Base-by-base conservation (phyloP, 2,797 vertebrate genomes). In the Enteromius treurensis region DNA sequence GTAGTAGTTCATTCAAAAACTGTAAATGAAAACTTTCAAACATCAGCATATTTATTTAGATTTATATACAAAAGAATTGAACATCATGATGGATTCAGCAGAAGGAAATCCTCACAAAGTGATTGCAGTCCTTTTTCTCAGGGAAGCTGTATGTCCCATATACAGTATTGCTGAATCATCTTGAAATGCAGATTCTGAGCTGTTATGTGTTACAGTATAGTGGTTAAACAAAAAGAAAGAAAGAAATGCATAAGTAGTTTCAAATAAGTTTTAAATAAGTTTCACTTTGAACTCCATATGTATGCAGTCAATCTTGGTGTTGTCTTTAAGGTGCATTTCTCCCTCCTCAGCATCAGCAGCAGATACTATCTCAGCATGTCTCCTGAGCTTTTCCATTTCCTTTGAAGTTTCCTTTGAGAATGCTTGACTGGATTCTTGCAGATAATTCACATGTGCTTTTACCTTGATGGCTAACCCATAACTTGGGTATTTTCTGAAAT, bases 341-440 rank as follows among this genome's bases (percentile, higher is more conserved):
- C 8, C 7, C 49, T 76, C 37, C 19, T 81, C 49, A 81, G 84
- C 68, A 51, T 82, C 76, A 77, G 80, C 81, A 62, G 29, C 74
- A 47, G 55, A 77, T 29, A 58, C 76, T 74, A 45, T 80, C 67
- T 76, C 60, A 51, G 71, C 15, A 23, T 77, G 70, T 76, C 86
- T 86, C 87, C 62, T 29, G 84, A 88, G 88, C 83, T 65, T 83
- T 45, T n/a, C 81, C 77, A 83, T 82, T 84, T 81, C 81, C 83
- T 90, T 91, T 89, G 86, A 88, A 84, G 85, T 82, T 86, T 82
- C 37, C 11, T 29, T 80, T 40, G 51, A 32, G 70, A 84, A 81
- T 70, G 45, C 76, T 84, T 84, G 82, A 47, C 11, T 70, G 37
- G 47, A 47, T 60, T 64, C 13, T 69, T 69, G 51, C 82, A 67